These are phyloP conservation scores for Corydoras maculifer DNA, from an alignment of 2,113 vertebrate genomes.

Conservation along the genomic window DNA sequence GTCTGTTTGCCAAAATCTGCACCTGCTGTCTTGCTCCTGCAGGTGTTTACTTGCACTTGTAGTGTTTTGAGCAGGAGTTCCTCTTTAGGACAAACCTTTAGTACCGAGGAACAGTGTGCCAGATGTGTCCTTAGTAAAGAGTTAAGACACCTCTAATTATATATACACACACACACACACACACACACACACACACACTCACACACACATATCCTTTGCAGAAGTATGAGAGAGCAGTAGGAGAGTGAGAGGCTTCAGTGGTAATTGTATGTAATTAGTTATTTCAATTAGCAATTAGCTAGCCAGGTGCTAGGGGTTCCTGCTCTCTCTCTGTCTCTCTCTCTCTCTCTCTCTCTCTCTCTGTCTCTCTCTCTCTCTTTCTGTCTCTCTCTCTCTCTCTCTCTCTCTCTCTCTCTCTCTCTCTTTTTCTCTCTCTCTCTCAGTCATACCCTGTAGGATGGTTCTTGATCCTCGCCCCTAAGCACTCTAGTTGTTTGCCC, in stretches of 20 bases:
- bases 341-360: too few species aligned
- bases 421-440: conserved; percentile 36
- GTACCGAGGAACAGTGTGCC: conserved; percentile 7
- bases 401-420: too few species aligned
- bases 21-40: too few species aligned
- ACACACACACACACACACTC: not conserved
- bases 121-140: conserved; percentile 67
- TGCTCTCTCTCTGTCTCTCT: too few species aligned
- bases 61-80: not conserved
- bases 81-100: conserved; percentile 38
- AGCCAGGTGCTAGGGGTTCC: conserved; percentile 69
- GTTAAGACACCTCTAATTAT: conserved; percentile 53
- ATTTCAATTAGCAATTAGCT: conserved; percentile 73
- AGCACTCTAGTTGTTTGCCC: not conserved
- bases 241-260: conserved; percentile 64
- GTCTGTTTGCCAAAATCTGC: too few species aligned
- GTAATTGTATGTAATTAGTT: conserved; percentile 85
- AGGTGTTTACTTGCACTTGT: too few species aligned
- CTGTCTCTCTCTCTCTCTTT: too few species aligned
- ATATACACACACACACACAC: too few species aligned
- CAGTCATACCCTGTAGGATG: not conserved
- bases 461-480: not conserved
- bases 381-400: too few species aligned
- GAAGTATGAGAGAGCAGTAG: conserved; percentile 31
- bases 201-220: conserved; percentile 20